Evolutionary conservation across 64 coral and sea anemone species (phyloP).

Genomic region (Stichodactyla helianthus): DNA sequence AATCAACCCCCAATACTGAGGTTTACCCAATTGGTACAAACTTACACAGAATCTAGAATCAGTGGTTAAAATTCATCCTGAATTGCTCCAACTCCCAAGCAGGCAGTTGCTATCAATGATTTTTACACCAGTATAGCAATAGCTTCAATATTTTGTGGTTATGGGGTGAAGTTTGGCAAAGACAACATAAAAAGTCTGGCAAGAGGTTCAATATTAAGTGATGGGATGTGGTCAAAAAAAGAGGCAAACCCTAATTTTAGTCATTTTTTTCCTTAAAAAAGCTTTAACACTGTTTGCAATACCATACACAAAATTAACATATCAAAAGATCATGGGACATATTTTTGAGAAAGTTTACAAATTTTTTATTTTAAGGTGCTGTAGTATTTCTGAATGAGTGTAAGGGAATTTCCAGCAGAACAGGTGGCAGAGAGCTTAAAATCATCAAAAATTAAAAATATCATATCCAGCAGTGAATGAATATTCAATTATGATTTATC

Average conservation of each 20-base stretch:
- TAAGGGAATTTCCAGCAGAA: background rate
- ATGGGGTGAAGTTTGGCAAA: conserved; percentile 37
- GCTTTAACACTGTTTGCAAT: background rate
- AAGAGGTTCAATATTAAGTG: conserved; percentile 33
- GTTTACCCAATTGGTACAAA: conserved; percentile 17
- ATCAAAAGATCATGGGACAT: background rate
- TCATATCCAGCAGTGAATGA: conserved; percentile 9
- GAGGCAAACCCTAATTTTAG: conserved; percentile 9
- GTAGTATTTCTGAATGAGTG: background rate
- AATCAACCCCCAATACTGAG: conserved; percentile 13
- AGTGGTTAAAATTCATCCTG: conserved; percentile 16
- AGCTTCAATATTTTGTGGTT: conserved; percentile 48
- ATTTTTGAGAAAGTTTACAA: background rate
- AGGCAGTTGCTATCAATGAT: conserved; percentile 30
- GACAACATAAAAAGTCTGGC: conserved; percentile 22
- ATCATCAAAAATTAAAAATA: conserved; percentile 41
- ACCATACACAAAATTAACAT: background rate
- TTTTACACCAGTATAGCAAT: conserved; percentile 27
- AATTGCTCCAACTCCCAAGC: conserved; percentile 11
- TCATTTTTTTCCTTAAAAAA: conserved; percentile 1
- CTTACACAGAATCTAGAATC: background rate
- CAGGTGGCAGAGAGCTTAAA: conserved; percentile 7
- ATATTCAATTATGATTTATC: conserved; percentile 29
- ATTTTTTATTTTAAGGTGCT: background rate
- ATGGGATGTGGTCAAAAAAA: conserved; percentile 48